Percentiles rank a stretch among this genome's conserved stretches.
phyloP scores from a whole-genome alignment of 2,888 invertebrate species.

The Thereva nobilitata region DNA sequence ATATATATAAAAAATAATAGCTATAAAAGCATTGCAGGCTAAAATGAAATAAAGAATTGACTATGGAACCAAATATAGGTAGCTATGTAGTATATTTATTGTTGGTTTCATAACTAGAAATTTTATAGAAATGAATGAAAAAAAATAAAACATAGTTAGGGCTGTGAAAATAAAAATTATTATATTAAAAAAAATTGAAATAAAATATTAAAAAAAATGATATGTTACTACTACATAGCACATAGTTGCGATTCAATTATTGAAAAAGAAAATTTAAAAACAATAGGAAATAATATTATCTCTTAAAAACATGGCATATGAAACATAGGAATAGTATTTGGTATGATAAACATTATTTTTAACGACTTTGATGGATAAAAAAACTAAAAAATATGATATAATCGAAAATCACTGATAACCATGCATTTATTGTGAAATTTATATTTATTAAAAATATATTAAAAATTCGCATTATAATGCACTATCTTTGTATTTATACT shows the following conservation, averaged over 20 bases:
- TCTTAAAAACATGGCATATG: too few relatives aligned
- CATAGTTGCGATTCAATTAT: conserved; percentile 20
- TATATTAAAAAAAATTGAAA: conserved; percentile 12
- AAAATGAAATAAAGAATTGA: conserved; percentile 3
- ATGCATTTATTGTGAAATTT: conserved; percentile 31
- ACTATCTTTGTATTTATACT: conserved; percentile 10
- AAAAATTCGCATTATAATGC: conserved; percentile 9
- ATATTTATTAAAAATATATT: conserved; percentile 29
- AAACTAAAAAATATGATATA: conserved; percentile 8
- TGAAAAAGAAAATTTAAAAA: background rate
- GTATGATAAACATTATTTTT: background rate
- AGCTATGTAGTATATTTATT: conserved; percentile 11
- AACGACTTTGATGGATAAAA: conserved; percentile 21
- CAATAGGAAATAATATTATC: background rate
- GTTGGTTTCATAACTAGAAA: conserved; percentile 22
- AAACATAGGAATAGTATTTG: conserved; percentile 1
- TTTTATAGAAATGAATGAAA: conserved; percentile 18
- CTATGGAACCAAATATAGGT: background rate
- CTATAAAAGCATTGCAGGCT: conserved; percentile 3
- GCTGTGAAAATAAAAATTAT: conserved; percentile 12
- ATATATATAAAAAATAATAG: conserved; percentile 3
- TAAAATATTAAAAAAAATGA: conserved; percentile 5
- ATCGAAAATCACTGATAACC: conserved; percentile 16
- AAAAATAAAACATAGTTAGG: conserved; percentile 22
- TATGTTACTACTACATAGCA: conserved; percentile 13